Base-by-base conservation (phyloP, 2,797 vertebrate species). In the Xenopus petersii region DNA sequence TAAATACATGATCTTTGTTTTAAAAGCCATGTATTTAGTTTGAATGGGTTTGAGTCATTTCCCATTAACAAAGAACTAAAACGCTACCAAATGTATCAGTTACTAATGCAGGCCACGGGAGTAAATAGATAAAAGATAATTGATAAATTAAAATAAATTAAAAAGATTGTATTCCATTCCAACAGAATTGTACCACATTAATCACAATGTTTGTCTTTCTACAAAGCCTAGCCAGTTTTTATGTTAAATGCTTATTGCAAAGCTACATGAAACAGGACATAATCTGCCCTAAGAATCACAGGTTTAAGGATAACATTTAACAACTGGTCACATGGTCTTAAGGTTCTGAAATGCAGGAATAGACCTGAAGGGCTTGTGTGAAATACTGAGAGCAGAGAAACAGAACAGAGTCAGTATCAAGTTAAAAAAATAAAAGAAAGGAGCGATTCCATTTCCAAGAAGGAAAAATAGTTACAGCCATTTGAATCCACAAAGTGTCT, bases 81-180 rank as follows among this genome's bases (percentile, higher is more conserved):
- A 64, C 48, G 4, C 24, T 13, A n/a, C 70, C 63, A 77, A 72
- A 77, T 77, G 63, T 68, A 72, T 73, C 36, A 33, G 65, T 46
- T 68, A 36, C 70, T 68, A 77, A 77, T 67, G 64, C 59, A 5
- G 2, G 49, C 59, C 16, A 71, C 16, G 47, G 58, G 15, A 26
- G 47, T 67, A 77, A 77, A 77, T 67, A 72, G 36, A 61, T 61
- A 59, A 64, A 56, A 47, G 64, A 71, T 55, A 67, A 68, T 64
- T 48, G 49, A 68, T 73, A 49, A 54, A 77, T 77, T 77, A 68
- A 48, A 77, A 68, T 62, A 63, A 77, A 71, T 77, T 24, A 47
- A 46, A 61, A 62, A 58, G 67, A 30, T 71, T 60, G 64, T 51
- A 42, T 71, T 51, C 54, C 26, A 47, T 21, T 21, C 21, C 21